Percentiles rank a stretch among this genome's conserved stretches.
phyloP scores from a whole-genome alignment of 1,140 invertebrate species.

The Neodiprion lecontei region DNA sequence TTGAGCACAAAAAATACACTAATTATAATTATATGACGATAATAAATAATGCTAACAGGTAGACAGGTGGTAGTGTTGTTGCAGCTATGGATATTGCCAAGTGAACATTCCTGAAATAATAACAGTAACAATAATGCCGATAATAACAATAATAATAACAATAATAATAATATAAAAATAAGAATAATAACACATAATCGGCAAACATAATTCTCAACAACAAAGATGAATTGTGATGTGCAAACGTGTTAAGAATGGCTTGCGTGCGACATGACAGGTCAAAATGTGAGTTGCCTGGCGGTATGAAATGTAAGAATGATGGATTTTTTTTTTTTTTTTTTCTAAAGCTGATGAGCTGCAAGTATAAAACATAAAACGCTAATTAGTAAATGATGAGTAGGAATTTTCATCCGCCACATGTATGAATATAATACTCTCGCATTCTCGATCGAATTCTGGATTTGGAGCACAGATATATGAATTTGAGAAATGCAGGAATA shows the following conservation, averaged over 20 bases:
- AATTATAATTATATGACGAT: background rate
- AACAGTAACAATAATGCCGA: constrained; percentile 16
- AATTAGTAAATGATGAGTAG: background rate
- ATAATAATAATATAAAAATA: constrained; percentile 1
- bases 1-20: constrained; percentile 9
- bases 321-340: background rate
- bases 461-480: too few relatives aligned
- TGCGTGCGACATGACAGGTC: constrained; percentile 26
- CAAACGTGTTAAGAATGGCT: background rate
- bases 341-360: constrained; percentile 19
- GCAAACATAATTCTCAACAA: constrained; percentile 5
- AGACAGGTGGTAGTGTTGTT: constrained; percentile 17
- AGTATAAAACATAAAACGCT: background rate
- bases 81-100: constrained; percentile 15
- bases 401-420: background rate
- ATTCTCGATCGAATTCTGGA: too few relatives aligned
- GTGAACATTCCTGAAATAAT: constrained; percentile 31
- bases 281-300: constrained; percentile 19
- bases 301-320: constrained; percentile 14
- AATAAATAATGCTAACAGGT: constrained; percentile 7
- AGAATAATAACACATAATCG: background rate
- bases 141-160: constrained; percentile 21
- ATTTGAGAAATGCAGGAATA: too few relatives aligned
- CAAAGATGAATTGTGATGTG: background rate
- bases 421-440: too few relatives aligned